A percentile compares a stretch with the other conserved stretches of the same genome.
These are phyloP conservation scores for Anastatus disparis DNA, from an alignment of 1,140 invertebrate genomes.

Conservation along the genomic window DNA sequence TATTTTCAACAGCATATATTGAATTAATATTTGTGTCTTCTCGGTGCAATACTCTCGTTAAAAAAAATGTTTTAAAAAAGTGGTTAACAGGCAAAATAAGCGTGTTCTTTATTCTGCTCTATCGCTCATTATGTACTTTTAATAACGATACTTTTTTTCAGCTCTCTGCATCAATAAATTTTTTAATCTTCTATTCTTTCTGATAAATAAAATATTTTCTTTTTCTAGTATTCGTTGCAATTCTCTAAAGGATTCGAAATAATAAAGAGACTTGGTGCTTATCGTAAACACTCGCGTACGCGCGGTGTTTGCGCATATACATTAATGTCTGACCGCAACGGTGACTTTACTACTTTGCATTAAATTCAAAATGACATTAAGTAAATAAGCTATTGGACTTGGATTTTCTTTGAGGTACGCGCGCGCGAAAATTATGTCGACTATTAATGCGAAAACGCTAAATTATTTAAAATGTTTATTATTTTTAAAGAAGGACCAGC, in stretches of 20 bases:
- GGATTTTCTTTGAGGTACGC: no score
- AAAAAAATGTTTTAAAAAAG: neutral
- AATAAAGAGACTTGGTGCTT: neutral
- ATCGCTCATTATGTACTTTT: neutral
- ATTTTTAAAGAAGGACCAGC: no score
- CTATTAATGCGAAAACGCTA: no score
- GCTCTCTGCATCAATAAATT: neutral
- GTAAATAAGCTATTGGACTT: neutral
- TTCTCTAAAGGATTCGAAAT: no score
- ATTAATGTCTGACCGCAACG: neutral
- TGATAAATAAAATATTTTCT: neutral
- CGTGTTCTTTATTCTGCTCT: neutral
- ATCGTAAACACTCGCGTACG: neutral
- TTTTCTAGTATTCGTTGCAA: no score
- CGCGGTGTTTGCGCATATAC: neutral
- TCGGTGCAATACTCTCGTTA: no score
- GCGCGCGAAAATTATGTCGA: no score
- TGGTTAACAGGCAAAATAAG: neutral
- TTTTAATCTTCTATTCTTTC: neutral
- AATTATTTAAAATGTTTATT: no score
- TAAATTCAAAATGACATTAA: slow-evolving; percentile 1
- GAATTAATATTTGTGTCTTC: no score
- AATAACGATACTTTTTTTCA: neutral
- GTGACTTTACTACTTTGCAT: neutral
- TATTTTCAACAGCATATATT: neutral